Evolutionary conservation across 2,888 invertebrate genomes (phyloP), one percentile per base, ranked within the genome.

Genomic region (Adelognathus sp.): DNA sequence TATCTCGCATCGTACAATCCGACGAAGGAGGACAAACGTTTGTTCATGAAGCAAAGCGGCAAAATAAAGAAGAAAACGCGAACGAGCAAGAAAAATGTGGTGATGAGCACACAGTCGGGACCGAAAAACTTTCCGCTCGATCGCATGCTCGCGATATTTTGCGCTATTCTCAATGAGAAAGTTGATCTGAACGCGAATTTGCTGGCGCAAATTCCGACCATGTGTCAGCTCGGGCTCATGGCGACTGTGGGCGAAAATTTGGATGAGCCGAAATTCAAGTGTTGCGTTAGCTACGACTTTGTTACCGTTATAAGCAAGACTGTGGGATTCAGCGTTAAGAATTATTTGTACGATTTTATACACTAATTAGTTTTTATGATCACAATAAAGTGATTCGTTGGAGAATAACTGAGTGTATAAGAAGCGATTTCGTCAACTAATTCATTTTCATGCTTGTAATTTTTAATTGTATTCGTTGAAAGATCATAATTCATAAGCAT

Each of bases 1-100:
- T 98, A 97, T 89, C 92, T 98, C 77, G 98, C 98, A 0, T 98
- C 98, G 33, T 97, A 98, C 90, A 98, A 98, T 91, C 97, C 98
- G 1, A 94, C 96, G 0, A 97, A 96, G 84, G 95, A 96, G 83
- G 98, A 98, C 89, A 97, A 96, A 87, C 92, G 96, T 56, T 92
- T 98, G 52, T 98, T 98, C 90, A 94, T 97, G 91, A 98, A 98
- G 92, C 92, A 95, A 84, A 95, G 95, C 83, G 95, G 94, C 0
- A 96, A 95, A 86, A 95, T 94, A 84, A 93, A 93, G n/a, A 96
- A 95, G 82, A 94, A 94, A 14, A 70, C 50, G 29, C 39, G 84
- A 93, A 80, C 93, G 93, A 63, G 52, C 6, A 80, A 52, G 60
- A 85, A 86, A 61, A 85, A 83, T 21, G 94, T 94, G 50, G 93